A percentile compares a stretch with the other conserved stretches of the same genome.
These are phyloP conservation scores for Rhaphigaster nebulosa DNA, from an alignment of 2,888 invertebrate species.

Conservation along the genomic window DNA sequence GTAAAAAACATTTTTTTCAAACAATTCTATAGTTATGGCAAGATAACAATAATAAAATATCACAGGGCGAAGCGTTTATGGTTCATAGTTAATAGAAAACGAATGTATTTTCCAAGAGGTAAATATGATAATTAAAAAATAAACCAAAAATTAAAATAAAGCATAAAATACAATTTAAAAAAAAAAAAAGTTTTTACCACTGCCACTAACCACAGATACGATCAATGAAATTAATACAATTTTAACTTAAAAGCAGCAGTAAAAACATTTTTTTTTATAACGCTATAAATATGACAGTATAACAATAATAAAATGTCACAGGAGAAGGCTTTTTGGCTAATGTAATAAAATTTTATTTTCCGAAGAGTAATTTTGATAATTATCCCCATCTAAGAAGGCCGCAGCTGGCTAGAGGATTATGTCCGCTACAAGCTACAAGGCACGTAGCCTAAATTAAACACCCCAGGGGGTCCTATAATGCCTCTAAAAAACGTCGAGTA, in stretches of 20 bases:
- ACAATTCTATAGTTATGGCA: too few species aligned
- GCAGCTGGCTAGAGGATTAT: conserved; percentile 30
- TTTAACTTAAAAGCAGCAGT: background rate
- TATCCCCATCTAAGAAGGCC: background rate
- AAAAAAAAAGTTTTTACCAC: too few species aligned
- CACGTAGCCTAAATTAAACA: conserved; percentile 46
- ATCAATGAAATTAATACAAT: background rate
- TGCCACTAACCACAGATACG: too few species aligned
- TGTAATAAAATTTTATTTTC: conserved; percentile 22
- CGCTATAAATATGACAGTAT: background rate
- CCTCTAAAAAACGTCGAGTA: conserved; percentile 37
- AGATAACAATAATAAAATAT: too few species aligned
- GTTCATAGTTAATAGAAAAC: too few species aligned
- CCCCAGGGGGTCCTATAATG: conserved; percentile 35
- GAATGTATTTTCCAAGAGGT: too few species aligned
- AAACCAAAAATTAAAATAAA: too few species aligned
- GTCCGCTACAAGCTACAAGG: background rate
- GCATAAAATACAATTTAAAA: too few species aligned
- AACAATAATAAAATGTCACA: background rate
- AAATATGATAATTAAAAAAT: too few species aligned
- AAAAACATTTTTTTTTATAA: background rate
- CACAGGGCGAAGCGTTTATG: too few species aligned
- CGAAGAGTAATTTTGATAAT: conserved; percentile 41
- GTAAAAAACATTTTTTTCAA: too few species aligned
- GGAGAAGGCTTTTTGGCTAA: background rate